Base-by-base conservation (phyloP, 2,888 invertebrate species). In the Synergus umbraculus region DNA sequence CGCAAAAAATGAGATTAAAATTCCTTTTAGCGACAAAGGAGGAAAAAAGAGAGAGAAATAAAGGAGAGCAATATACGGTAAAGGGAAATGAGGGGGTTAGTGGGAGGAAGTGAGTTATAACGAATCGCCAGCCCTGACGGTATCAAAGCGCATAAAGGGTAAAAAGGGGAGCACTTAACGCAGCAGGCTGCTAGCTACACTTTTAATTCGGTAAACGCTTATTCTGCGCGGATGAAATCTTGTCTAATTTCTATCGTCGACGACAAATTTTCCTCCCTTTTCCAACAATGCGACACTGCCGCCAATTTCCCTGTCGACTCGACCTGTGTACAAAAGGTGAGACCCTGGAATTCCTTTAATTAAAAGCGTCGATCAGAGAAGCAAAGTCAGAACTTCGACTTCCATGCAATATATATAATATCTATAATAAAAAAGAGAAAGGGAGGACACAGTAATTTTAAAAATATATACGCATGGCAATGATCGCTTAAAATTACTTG, bases 1-100 rank as follows among this genome's bases (percentile, higher is more conserved):
- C 84, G 82, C 82, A 83, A 87, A 87, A 88, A 89, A 89, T 87
- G 88, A 88, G 87, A 88, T 87, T 88, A 88, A 88, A 88, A 88
- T 88, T 88, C 86, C 88, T 89, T 89, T 89, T 88, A 88, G 84
- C 87, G 85, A 87, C 84, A 79, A 76, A 49, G 29, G 49, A 73
- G 29, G 73, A 37, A 49, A 54, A 54, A 73, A 22, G 58, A 81
- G 78, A 78, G 76, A 77, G 79, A 64, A 83, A 77, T 46, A 76
- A 76, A 22, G 43, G 54, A 78, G 41, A 78, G 78, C 79, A 84
- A 81, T 49, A 65, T 81, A 81, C 54, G 79, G 73, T 78, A 80
- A 78, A 80, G 81, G 79, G 60, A 81, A 82, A 82, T 83, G 82
- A 82, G 77, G 78, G 79, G 78, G n/a, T 22, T 64, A 78, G 46